These are phyloP conservation scores for Saccopteryx leptura DNA, from an alignment of 2,113 vertebrate species.

Conservation along the genomic window DNA sequence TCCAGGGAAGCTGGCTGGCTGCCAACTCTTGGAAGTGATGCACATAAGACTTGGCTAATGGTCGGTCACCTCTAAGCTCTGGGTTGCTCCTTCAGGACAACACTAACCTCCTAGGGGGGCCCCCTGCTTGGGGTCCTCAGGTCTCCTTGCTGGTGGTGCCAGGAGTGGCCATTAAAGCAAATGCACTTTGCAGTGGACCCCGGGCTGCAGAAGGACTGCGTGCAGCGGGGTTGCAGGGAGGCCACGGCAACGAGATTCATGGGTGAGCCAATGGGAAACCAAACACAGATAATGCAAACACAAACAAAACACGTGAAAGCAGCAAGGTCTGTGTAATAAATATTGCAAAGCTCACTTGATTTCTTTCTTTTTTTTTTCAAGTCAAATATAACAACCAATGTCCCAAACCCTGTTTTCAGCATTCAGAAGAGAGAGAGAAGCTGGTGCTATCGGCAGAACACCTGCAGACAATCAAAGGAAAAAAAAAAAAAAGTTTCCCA, in stretches of 20 bases:
- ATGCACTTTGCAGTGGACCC: conserved; percentile 63
- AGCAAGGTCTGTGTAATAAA: conserved; percentile 88
- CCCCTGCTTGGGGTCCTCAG: background rate
- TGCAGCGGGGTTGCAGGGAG: conserved; percentile 66
- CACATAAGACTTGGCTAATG: conserved; percentile 30
- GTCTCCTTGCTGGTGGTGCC: conserved; percentile 25
- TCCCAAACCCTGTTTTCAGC: conserved; percentile 87
- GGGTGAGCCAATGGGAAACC: conserved; percentile 80
- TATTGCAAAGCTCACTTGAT: conserved; percentile 86
- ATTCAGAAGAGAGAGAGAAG: conserved; percentile 73
- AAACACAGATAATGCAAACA: conserved; percentile 70
- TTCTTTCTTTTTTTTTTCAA: conserved; percentile 77
- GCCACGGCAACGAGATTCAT: conserved; percentile 46
- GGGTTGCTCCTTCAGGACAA: conserved; percentile 59
- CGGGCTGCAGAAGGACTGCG: conserved; percentile 36
- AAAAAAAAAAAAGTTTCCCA: conserved; percentile 81
- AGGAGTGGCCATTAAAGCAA: conserved; percentile 60
- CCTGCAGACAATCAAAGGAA: conserved; percentile 86
- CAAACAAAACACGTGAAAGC: conserved; percentile 67
- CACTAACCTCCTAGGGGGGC: conserved; percentile 55
- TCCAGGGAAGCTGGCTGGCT: conserved; percentile 72
- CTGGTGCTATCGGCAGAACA: conserved; percentile 79
- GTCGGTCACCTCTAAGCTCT: conserved; percentile 63
- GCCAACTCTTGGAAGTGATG: background rate
- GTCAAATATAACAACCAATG: conserved; percentile 86